Evolutionary conservation across 1,140 invertebrate genomes (phyloP), one percentile per base, ranked within the genome.

Genomic region (Semibalanus balanoides): DNA sequence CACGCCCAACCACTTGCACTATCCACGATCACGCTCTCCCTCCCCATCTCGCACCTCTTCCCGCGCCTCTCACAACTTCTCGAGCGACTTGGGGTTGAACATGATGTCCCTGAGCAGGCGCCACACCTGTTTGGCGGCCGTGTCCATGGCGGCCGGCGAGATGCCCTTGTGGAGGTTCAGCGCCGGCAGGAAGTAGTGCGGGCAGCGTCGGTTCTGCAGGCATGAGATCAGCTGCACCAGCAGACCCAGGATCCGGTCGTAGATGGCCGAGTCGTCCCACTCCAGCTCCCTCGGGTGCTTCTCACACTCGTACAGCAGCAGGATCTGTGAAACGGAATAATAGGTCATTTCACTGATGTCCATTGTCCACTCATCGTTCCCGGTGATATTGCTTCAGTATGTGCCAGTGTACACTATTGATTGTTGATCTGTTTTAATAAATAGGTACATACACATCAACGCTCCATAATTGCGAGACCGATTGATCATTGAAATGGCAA

Each of bases 51-150:
- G n/a, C n/a, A n/a, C n/a, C n/a, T n/a, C n/a, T n/a, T n/a, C n/a
- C n/a, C n/a, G n/a, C 28, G 25, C 5, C n/a, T n/a, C 81, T 89
- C 90, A 98, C 78, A 98, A 88, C 84, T 96, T 96, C 82, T 98
- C 95, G 76, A 97, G 89, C 76, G 94, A 94, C 78, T 93, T 89
- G 11, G 93, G 92, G 85, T 97, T 97, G 35, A 95, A 97, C 73
- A 98, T 86, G 82, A 98, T 89, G 84, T 98, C 95, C 74, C 96
- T 85, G 0, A 95, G 94, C 22, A 98, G 87, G 82, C 95, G 86
- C 96, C 97, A 99, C 69, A 94, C 91, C 83, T 97, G 94, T 83
- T 97, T 97, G 27, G 97, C 94, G 0, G 95, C 95, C 83, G 95
- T 95, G 84, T 99, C 96, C 81, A 99, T 85, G 9, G 94, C 91